These are phyloP conservation scores for Sinhomidia bicolor DNA, from an alignment of 2,888 invertebrate species.

Conservation along the genomic window DNA sequence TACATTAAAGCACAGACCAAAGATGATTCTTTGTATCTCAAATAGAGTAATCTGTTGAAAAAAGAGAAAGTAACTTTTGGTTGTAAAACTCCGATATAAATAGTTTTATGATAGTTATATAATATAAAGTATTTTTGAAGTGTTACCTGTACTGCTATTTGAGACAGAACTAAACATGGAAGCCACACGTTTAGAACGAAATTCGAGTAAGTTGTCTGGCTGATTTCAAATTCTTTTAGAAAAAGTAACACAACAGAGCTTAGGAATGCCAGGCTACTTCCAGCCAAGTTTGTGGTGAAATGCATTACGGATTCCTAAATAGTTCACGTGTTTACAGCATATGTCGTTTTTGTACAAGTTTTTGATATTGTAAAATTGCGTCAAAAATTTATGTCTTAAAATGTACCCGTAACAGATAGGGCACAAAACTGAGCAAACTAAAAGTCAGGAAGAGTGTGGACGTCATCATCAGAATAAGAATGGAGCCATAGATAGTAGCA, in stretches of 20 bases:
- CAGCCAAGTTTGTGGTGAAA: slow-evolving; percentile 15
- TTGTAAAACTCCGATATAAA: too few relatives aligned
- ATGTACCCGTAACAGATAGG: slow-evolving; percentile 38
- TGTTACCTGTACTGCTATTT: slow-evolving; percentile 42
- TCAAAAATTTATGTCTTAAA: neutral
- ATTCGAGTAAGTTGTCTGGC: slow-evolving; percentile 15
- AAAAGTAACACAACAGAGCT: slow-evolving; percentile 30
- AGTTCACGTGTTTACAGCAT: neutral
- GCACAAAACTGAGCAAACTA: neutral
- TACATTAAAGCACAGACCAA: slow-evolving; percentile 55
- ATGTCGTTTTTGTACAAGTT: too few relatives aligned
- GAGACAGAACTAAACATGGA: slow-evolving; percentile 7
- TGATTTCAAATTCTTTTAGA: slow-evolving; percentile 47
- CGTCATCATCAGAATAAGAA: slow-evolving; percentile 41
- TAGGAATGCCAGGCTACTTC: neutral
- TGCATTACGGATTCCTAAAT: slow-evolving; percentile 57
- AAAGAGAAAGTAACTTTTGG: neutral
- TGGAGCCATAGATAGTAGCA: slow-evolving; percentile 42
- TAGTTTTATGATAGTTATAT: too few relatives aligned
- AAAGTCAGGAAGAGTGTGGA: slow-evolving; percentile 14
- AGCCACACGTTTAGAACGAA: slow-evolving; percentile 45
- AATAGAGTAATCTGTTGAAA: slow-evolving; percentile 43
- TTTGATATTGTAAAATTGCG: too few relatives aligned
- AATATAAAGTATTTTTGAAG: neutral
- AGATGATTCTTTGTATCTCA: slow-evolving; percentile 54